Base-by-base conservation (phyloP, 2,888 invertebrate genomes). In the Cataglyphis rosenhaueri region DNA sequence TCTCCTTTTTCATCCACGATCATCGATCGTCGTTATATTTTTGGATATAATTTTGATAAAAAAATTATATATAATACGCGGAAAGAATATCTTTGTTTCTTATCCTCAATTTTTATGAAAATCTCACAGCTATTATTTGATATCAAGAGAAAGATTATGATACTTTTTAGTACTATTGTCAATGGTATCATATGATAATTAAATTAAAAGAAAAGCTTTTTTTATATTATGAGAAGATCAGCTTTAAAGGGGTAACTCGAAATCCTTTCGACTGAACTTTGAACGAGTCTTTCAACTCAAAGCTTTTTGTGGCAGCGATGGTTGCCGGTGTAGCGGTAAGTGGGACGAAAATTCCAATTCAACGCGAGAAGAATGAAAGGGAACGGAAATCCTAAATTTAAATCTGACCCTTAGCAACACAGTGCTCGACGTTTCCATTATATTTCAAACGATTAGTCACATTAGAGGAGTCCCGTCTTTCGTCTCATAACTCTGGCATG, bases 401-500 rank as follows among this genome's bases (percentile, higher is more conserved):
- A 78, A 78, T 59, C 59, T 9, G 32, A 10, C 3, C 18, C 25
- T 25, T 3, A 41, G 52, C 52, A 59, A 57, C 21, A 21, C 21
- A 15, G 41, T 41, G 25, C 52, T 52, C 52, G 41, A 15, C 32
- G n/a, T 79, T 59, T 59, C 25, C 44, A 18, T 32, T 35, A 52
- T 48, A 71, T 44, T 79, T 59, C 59, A 25, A 41, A 76, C 55
- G 41, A 79, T 71, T 79, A 71, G 25, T 71, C 38, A 38, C 18
- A 12, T 18, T 52, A 52, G 18, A 21, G 12, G 5, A 35, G 1
- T 12, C 3, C 15, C 38, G 2, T 10, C 29, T 57, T 55, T 76
- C 66, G 41, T 29, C 38, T 65, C 25, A 75, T 35, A 38, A 66
- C 8, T 68, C 44, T n/a, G 6, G n/a, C 52, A 32, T 32, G 52